A percentile compares a stretch with the other conserved stretches of the same genome.
Evolutionary conservation across 2,888 invertebrate species (phyloP).

Genomic region (Syrphus vitripennis): DNA sequence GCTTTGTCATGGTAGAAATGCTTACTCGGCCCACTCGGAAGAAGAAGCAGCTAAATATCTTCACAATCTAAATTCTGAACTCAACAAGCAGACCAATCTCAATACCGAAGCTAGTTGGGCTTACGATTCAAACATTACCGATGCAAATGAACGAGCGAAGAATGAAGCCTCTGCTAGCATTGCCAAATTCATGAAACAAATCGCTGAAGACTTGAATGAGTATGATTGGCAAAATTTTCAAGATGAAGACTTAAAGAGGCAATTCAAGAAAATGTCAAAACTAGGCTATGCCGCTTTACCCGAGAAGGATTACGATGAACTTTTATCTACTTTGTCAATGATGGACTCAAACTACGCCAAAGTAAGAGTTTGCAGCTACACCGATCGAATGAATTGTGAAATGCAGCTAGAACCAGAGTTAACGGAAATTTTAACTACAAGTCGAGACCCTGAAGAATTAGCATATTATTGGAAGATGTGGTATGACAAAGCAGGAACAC

Average conservation of each 20-base stretch:
- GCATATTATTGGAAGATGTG: slow-evolving; percentile 91
- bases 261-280: slow-evolving; percentile 88
- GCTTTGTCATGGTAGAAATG: slow-evolving; percentile 35
- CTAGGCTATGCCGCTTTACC: slow-evolving; percentile 88
- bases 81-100: slow-evolving; percentile 83
- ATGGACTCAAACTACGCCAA: slow-evolving; percentile 91
- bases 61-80: slow-evolving; percentile 84
- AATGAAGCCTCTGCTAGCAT: slow-evolving; percentile 77
- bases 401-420: slow-evolving; percentile 89
- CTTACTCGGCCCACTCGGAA: slow-evolving; percentile 75
- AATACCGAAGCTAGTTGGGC: slow-evolving; percentile 86
- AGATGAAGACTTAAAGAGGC: slow-evolving; percentile 86
- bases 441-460: slow-evolving; percentile 89
- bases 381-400: slow-evolving; percentile 85
- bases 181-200: slow-evolving; percentile 80
- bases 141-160: slow-evolving; percentile 84
- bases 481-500: slow-evolving; percentile 88
- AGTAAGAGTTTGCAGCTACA: slow-evolving; percentile 89
- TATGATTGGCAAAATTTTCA: slow-evolving; percentile 89
- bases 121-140: slow-evolving; percentile 89
- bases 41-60: slow-evolving; percentile 85
- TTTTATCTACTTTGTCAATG: slow-evolving; percentile 85
- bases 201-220: slow-evolving; percentile 78
- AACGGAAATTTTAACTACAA: slow-evolving; percentile 86
- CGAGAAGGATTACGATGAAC: slow-evolving; percentile 85